These are phyloP conservation scores for Malurus cyaneus DNA, from an alignment of 2,113 vertebrate species.

Conservation along the genomic window DNA sequence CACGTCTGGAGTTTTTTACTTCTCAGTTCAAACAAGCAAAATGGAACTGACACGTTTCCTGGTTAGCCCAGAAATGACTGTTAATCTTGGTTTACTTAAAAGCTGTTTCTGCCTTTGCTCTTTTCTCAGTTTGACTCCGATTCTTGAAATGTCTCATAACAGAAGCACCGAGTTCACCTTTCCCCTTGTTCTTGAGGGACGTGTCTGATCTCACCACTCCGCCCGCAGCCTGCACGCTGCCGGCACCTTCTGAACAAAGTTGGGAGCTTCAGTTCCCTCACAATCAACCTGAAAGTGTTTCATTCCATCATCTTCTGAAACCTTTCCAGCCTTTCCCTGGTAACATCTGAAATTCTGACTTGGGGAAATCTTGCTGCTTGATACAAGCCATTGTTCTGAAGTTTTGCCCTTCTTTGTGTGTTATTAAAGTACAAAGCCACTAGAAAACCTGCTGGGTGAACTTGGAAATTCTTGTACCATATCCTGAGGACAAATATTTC, in stretches of 20 bases:
- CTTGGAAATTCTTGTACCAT: background rate
- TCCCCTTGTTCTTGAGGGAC: background rate
- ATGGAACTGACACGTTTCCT: background rate
- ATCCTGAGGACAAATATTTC: background rate
- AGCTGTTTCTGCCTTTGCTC: background rate
- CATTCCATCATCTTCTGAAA: background rate
- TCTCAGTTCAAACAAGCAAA: background rate
- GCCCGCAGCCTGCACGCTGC: background rate
- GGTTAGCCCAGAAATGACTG: background rate
- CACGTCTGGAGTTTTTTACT: background rate
- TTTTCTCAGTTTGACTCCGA: background rate
- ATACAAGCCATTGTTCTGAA: background rate
- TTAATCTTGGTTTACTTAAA: background rate
- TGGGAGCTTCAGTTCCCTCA: background rate
- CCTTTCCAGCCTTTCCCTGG: background rate
- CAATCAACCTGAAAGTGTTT: background rate
- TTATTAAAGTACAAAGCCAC: background rate
- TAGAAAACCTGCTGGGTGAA: background rate
- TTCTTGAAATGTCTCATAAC: background rate
- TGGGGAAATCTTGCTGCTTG: background rate
- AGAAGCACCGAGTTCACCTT: background rate
- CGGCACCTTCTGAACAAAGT: background rate
- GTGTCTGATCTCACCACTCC: background rate
- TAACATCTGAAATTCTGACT: background rate
- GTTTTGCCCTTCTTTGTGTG: background rate